Evolutionary conservation across 1,140 invertebrate species (phyloP).

Genomic region (Mamestra configurata): DNA sequence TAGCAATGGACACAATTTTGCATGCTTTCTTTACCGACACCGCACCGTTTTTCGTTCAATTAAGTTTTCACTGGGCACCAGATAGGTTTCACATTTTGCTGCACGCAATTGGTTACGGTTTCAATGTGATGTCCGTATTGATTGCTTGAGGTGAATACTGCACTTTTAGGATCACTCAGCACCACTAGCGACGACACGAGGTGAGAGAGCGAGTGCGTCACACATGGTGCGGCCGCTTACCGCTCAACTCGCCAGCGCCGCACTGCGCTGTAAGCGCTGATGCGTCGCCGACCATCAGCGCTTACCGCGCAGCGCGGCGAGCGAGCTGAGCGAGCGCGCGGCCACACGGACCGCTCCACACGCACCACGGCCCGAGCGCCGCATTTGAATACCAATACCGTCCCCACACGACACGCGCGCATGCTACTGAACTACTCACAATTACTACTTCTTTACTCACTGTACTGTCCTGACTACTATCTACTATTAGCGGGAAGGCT

Average conservation of each 20-base stretch:
- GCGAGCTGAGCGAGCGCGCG: not conserved
- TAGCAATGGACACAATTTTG: constrained; percentile 88
- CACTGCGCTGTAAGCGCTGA: constrained; percentile 35
- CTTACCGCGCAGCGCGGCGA: not conserved
- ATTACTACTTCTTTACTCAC: constrained; percentile 84
- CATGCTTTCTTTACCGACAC: constrained; percentile 87
- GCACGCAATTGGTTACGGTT: constrained; percentile 56
- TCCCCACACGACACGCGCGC: constrained; percentile 84
- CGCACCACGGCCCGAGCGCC: constrained; percentile 85
- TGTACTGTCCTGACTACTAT: constrained; percentile 78
- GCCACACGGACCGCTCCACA: constrained; percentile 68
- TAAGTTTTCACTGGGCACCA: constrained; percentile 83
- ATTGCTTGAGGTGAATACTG: constrained; percentile 70
- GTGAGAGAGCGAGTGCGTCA: constrained; percentile 87
- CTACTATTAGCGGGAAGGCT: constrained; percentile 82
- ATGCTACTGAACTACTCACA: constrained; percentile 85
- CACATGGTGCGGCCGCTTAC: constrained; percentile 56
- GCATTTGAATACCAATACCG: constrained; percentile 92
- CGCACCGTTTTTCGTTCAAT: constrained; percentile 86
- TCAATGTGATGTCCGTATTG: constrained; percentile 52
- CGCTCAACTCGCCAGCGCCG: constrained; percentile 19
- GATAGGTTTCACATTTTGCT: constrained; percentile 77
- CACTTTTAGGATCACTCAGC: constrained; percentile 86
- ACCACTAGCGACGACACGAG: constrained; percentile 85
- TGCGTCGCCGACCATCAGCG: not conserved